These are phyloP conservation scores for Theonella swinhoei DNA, from an alignment of 37 sponge, comb jelly and placozoan genomes.

Conservation along the genomic window DNA sequence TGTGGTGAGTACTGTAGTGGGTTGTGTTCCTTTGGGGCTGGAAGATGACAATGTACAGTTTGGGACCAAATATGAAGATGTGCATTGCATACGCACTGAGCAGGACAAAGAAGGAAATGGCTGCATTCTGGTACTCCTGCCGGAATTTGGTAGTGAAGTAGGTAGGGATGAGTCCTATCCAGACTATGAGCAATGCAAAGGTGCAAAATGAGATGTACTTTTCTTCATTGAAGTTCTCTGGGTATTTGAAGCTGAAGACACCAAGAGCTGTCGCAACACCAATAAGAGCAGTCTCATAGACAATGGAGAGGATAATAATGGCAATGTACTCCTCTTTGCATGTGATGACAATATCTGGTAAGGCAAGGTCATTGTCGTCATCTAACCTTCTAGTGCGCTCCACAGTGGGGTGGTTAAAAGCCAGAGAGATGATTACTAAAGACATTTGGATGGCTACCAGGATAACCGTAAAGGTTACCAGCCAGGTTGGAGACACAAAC, in stretches of 20 bases:
- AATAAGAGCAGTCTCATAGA: constrained; percentile 61
- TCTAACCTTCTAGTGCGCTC: not conserved
- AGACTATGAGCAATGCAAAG: constrained; percentile 58
- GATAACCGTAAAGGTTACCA: constrained; percentile 64
- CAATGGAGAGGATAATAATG: constrained; percentile 38
- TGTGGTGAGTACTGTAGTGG: not conserved
- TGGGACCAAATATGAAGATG: constrained; percentile 56
- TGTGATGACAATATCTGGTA: constrained; percentile 50
- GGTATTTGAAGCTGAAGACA: constrained; percentile 62
- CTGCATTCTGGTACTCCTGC: constrained; percentile 43
- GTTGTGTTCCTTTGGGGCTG: constrained; percentile 25
- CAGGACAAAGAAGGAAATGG: constrained; percentile 40
- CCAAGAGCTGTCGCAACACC: constrained; percentile 60
- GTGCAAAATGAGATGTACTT: constrained; percentile 66
- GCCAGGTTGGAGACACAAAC: constrained; percentile 63
- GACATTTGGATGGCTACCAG: constrained; percentile 50
- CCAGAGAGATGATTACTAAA: constrained; percentile 38
- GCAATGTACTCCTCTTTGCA: constrained; percentile 26
- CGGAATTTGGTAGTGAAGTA: constrained; percentile 40
- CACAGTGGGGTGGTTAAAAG: constrained; percentile 16
- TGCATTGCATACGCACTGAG: constrained; percentile 58
- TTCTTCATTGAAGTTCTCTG: constrained; percentile 82
- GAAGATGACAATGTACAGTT: constrained; percentile 66
- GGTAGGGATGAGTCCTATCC: constrained; percentile 56
- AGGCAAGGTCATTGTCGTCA: not conserved